These are phyloP conservation scores for Aromia moschata DNA, from an alignment of 2,888 invertebrate genomes.

Conservation along the genomic window DNA sequence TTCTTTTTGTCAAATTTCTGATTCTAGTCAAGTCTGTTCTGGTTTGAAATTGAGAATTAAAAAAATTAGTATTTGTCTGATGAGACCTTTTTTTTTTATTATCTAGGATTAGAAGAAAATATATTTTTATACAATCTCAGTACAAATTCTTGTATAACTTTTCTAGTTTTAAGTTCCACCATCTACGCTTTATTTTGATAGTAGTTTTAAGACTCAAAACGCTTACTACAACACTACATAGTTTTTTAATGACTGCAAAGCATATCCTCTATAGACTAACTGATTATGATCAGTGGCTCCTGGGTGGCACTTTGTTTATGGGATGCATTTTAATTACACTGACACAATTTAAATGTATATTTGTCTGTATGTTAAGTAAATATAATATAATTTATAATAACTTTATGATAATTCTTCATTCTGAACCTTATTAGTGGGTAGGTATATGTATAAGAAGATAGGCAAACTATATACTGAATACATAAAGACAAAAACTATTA, in stretches of 20 bases:
- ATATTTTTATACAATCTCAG: constrained; percentile 43
- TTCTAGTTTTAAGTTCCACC: constrained; percentile 34
- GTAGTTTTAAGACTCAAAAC: constrained; percentile 36
- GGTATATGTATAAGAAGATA: too few relatives aligned
- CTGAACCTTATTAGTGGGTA: too few relatives aligned
- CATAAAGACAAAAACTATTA: too few relatives aligned
- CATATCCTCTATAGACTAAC: constrained; percentile 41
- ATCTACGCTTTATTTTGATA: constrained; percentile 31
- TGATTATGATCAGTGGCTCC: constrained; percentile 29
- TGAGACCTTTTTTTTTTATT: constrained; percentile 34
- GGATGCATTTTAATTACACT: constrained; percentile 34
- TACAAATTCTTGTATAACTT: constrained; percentile 35
- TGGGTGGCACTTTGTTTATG: constrained; percentile 23
- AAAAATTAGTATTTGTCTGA: constrained; percentile 29
- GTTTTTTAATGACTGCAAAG: constrained; percentile 43
- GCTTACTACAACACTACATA: constrained; percentile 37
- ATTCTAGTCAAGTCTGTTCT: constrained; percentile 42
- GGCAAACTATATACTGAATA: too few relatives aligned
- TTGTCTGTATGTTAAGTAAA: constrained; percentile 42
- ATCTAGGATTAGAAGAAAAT: constrained; percentile 35
- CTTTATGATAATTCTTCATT: constrained; percentile 19
- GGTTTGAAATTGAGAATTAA: constrained; percentile 29
- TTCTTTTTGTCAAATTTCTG: constrained; percentile 30
- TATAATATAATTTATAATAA: constrained; percentile 41
- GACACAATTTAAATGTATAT: constrained; percentile 40